These are phyloP conservation scores for Ara ararauna DNA, from an alignment of 2,797 vertebrate genomes.

Conservation along the genomic window DNA sequence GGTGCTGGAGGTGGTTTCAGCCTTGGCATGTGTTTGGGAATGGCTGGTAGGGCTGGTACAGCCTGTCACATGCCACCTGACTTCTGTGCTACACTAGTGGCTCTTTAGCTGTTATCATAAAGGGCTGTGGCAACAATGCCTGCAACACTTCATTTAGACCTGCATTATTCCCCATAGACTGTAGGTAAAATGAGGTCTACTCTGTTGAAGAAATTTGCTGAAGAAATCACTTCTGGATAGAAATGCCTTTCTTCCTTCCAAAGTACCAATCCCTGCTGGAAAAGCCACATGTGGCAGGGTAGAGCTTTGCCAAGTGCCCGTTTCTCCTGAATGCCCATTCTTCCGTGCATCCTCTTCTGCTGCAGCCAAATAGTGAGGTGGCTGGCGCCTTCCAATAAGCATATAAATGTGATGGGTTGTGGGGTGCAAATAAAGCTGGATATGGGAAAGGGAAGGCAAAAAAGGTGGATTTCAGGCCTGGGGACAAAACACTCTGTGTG, in stretches of 20 bases:
- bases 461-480: background rate
- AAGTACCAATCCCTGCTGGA: background rate
- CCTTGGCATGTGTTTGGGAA: background rate
- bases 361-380: rapidly evolving
- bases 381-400: background rate
- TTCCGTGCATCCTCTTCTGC: rapidly evolving
- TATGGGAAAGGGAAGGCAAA: background rate
- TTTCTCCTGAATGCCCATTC: background rate
- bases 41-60: background rate
- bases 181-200: background rate
- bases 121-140: background rate
- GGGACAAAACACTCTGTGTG: background rate
- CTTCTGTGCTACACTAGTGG: background rate
- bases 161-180: background rate
- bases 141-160: background rate
- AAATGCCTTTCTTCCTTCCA: background rate
- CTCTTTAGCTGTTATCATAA: background rate
- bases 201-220: background rate
- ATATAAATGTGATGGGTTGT: background rate
- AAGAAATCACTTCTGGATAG: background rate
- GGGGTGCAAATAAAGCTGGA: background rate
- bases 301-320: background rate
- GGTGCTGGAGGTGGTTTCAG: background rate
- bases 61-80: background rate
- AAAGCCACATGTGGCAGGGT: background rate